A percentile compares a stretch with the other conserved stretches of the same genome.
Evolutionary conservation across 1,140 invertebrate genomes (phyloP).

Genomic region (Musca vetustissima): DNA sequence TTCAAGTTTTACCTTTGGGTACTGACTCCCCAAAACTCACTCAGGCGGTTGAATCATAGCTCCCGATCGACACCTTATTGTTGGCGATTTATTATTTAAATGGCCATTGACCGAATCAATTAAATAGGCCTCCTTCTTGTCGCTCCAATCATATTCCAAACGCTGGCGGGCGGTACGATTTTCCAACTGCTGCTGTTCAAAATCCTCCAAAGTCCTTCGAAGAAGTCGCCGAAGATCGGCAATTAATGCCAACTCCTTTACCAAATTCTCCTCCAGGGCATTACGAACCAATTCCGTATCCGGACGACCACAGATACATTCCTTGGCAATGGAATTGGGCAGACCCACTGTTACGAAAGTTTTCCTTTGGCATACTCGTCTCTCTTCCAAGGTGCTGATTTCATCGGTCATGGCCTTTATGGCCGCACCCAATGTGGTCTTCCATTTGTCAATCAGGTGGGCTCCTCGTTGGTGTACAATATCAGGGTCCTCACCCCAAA

Average conservation of each 20-base stretch:
- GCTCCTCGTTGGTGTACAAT: conserved; percentile 64
- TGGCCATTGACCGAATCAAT: conserved; percentile 69
- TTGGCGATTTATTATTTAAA: conserved; percentile 66
- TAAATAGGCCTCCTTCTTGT: conserved; percentile 79
- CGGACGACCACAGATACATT: conserved; percentile 73
- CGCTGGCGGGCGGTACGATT: conserved; percentile 77
- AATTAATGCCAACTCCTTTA: conserved; percentile 71
- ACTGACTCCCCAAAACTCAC: too few relatives aligned
- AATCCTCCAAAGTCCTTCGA: conserved; percentile 63
- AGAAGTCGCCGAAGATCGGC: conserved; percentile 65
- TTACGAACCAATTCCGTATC: conserved; percentile 81
- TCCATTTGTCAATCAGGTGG: conserved; percentile 68
- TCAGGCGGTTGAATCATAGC: conserved; percentile 70
- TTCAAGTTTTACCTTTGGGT: too few relatives aligned
- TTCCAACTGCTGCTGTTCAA: conserved; percentile 73
- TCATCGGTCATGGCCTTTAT: conserved; percentile 68
- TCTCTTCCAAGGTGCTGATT: conserved; percentile 66
- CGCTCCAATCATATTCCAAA: conserved; percentile 86
- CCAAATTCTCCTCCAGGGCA: conserved; percentile 76
- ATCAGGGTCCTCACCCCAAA: conserved; percentile 66
- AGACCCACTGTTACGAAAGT: conserved; percentile 65
- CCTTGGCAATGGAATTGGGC: conserved; percentile 68
- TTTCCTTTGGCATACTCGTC: conserved; percentile 65
- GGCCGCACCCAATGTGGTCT: conserved; percentile 67
- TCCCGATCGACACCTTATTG: conserved; percentile 69